Percentiles rank a stretch among this genome's conserved stretches.
Conservation (phyloP, 2,113 vertebrate genomes). For the Apteryx mantelli region DNA sequence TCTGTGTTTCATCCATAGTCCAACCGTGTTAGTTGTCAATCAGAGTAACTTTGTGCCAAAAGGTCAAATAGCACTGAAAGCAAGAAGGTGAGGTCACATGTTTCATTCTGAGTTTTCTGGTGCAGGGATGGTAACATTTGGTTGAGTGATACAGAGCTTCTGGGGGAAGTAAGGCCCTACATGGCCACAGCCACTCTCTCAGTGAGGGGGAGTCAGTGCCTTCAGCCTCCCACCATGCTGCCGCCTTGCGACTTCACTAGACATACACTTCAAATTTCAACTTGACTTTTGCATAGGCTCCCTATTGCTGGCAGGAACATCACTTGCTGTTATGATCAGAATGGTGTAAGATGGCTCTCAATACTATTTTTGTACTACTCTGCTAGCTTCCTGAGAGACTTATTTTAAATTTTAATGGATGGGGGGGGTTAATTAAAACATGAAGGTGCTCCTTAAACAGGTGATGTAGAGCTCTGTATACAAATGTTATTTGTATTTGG, state of each 20-base stretch:
- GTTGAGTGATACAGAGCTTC: not conserved
- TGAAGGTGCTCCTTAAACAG: not conserved
- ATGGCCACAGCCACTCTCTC: not conserved
- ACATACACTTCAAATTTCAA: too few species aligned
- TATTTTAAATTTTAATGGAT: not conserved
- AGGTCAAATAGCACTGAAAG: not conserved
- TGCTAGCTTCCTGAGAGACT: not conserved
- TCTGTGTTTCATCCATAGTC: not conserved
- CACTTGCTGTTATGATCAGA: not conserved
- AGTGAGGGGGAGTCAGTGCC: rapidly evolving
- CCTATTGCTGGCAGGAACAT: not conserved
- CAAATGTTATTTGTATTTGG: not conserved
- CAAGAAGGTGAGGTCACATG: not conserved
- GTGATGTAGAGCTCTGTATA: not conserved
- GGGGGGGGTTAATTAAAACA: not conserved
- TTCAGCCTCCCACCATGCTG: not conserved
- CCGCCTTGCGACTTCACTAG: not conserved
- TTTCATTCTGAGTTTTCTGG: not conserved
- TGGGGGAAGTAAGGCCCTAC: not conserved
- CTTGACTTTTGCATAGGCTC: not conserved
- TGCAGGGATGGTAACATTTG: not conserved
- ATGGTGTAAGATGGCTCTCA: not conserved
- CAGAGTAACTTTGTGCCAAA: not conserved
- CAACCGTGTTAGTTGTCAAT: not conserved
- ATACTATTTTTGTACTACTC: not conserved